Evolutionary conservation across 2,113 vertebrate species (phyloP), one percentile per base, ranked within the genome.

Genomic region (Gymnarchus niloticus): DNA sequence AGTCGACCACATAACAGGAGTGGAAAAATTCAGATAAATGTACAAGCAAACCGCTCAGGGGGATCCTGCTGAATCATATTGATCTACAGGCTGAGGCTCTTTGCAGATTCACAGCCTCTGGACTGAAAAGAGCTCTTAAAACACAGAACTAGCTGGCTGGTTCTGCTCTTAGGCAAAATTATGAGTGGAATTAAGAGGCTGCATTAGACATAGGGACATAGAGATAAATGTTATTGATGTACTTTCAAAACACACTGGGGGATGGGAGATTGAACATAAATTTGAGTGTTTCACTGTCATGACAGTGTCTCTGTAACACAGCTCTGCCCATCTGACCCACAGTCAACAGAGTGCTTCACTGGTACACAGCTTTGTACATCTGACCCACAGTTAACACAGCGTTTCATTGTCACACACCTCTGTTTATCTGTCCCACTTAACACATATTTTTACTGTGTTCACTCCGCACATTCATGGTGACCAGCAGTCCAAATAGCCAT

Each of bases 51-150:
- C 65, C 19, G 65, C 33, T 37, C 12, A 41, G 41, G 17, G 19
- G 14, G 65, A 73, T 73, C 33, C 61, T 37, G 61, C 37, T 33
- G 61, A 69, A 69, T 69, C 28, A 37, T 69, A 69, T 69, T 37
- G 61, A 69, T 69, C 61, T 69, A 69, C 28, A 69, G 61, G 37
- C 61, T 69, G 61, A 69, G n/a, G n/a, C n/a, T n/a, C n/a, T n/a
- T n/a, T n/a, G n/a, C n/a, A n/a, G n/a, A n/a, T n/a, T n/a, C n/a
- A 69, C 25, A 37, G 28, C 6, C 61, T 6, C 25, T 37, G 28
- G 28, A 69, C 25, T 33, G 37, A 33, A 69, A 69, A 69, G 14
- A 1, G 28, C 12, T 5, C 61, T 69, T 33, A 19, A 1, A 17
- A 69, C 28, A 12, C 61, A 6, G 12, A 4, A 37, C 61, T 69